A percentile compares a stretch with the other conserved stretches of the same genome.
phyloP scores from a whole-genome alignment of 2,113 vertebrate species.

The Carassius carassius region DNA sequence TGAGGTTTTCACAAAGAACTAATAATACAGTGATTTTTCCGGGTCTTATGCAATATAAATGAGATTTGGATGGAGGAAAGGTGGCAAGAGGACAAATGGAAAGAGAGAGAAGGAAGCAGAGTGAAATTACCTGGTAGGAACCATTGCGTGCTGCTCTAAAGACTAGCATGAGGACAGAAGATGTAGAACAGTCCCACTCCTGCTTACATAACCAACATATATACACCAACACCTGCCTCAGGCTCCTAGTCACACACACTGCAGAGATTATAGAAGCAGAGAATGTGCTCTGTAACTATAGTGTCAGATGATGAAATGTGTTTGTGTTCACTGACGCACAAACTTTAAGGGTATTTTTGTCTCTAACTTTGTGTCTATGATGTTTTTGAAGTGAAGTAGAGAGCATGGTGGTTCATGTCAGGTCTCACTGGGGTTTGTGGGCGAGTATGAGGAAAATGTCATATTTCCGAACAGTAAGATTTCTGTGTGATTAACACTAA shows the following conservation, averaged over 20 bases:
- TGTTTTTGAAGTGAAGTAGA: background rate
- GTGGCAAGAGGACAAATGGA: background rate
- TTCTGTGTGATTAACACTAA: background rate
- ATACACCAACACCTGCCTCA: background rate
- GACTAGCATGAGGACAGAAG: constrained; percentile 1
- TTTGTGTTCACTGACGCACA: background rate
- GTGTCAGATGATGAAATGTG: constrained; percentile 18
- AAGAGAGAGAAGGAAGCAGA: background rate
- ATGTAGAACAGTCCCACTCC: background rate
- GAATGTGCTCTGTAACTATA: background rate
- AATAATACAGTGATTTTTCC: background rate
- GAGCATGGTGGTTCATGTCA: background rate
- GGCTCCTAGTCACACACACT: background rate
- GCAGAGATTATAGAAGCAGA: background rate
- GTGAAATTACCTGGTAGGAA: background rate
- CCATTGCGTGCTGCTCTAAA: background rate
- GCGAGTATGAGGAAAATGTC: background rate
- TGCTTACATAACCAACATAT: constrained; percentile 24
- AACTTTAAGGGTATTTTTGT: background rate
- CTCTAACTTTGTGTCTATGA: background rate
- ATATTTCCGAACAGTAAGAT: too few relatives aligned
- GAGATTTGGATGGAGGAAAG: constrained; percentile 9
- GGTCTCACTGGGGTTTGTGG: background rate
- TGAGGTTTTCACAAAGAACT: constrained; percentile 10
- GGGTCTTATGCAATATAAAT: constrained; percentile 22